Conservation (phyloP, 2,113 vertebrate genomes). For the Prunella himalayana region DNA sequence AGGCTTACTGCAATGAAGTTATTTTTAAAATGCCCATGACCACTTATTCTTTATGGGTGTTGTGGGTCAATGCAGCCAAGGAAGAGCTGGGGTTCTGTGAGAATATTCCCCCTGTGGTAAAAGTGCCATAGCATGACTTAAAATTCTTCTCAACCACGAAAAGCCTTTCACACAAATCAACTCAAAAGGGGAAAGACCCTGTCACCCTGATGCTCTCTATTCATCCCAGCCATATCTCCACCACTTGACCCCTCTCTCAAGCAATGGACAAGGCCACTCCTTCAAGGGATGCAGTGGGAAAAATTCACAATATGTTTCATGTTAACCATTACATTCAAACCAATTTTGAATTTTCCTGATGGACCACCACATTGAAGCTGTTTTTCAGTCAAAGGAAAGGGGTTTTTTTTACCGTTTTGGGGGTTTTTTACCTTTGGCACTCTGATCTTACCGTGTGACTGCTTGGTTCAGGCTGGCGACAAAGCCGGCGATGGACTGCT, state of each 20-base stretch:
- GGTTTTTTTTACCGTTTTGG: neutral
- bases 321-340: neutral
- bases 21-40: neutral
- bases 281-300: neutral
- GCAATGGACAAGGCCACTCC: neutral
- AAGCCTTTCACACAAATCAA: neutral
- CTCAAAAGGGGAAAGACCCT: neutral
- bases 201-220: neutral
- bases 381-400: neutral
- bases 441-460: conserved; percentile 83
- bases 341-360: neutral
- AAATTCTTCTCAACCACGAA: neutral
- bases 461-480: conserved; percentile 89
- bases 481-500: conserved; percentile 86
- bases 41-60: neutral
- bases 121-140: accelerated
- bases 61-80: neutral
- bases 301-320: neutral
- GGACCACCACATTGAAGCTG: neutral
- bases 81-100: neutral
- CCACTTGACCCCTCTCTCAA: neutral
- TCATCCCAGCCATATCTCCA: neutral
- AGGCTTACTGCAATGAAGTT: neutral
- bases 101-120: neutral
- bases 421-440: neutral